Base-by-base conservation (phyloP, 2,113 vertebrate genomes). In the Psilopogon haemacephalus region DNA sequence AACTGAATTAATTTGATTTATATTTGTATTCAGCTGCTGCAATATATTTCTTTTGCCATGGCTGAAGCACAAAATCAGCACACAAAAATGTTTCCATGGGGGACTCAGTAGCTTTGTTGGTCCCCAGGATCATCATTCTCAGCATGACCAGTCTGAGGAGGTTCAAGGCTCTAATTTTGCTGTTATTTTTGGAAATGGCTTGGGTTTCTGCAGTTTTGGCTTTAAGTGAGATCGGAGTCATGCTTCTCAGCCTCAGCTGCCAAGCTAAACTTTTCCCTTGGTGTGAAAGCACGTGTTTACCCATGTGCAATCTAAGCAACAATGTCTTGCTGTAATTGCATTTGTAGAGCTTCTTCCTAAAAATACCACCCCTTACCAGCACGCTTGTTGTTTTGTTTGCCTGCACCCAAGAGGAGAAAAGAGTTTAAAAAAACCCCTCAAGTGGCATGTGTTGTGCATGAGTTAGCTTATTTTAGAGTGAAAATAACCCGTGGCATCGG, bases 181-280 rank as follows among this genome's bases (percentile, higher is more conserved):
- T 98, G 97, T 98, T 98, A 97, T 97, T 98, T 97, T 98, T 98
- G 98, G 98, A 98, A 97, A 97, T 96, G 92, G 60, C 83, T 90
- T 95, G 82, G 37, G 86, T 98, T 97, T 98, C 96, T 97, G 95
- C 84, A 97, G 96, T 92, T 97, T 97, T 97, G 98, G 97, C 97
- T 97, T 95, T 94, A 95, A 95, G 69, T 79, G 90, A 96, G 96
- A 97, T 97, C 15, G 85, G 97, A 98, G 95, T 97, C 97, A 97
- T 97, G 97, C 96, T 97, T 97, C 94, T 96, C 59, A 94, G 94
- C 35, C 78, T 86, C 74, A 83, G 55, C 91, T 98, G 98, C 98
- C 98, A 98, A 98, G 77, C 87, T 95, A 98, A 98, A 98, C 97
- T 98, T 97, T 92, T 96, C 95, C 86, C 95, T 97, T 97, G 96